Percentiles rank a stretch among this genome's conserved stretches.
phyloP scores from a whole-genome alignment of 2,113 vertebrate genomes.

The Kryptolebias marmoratus region DNA sequence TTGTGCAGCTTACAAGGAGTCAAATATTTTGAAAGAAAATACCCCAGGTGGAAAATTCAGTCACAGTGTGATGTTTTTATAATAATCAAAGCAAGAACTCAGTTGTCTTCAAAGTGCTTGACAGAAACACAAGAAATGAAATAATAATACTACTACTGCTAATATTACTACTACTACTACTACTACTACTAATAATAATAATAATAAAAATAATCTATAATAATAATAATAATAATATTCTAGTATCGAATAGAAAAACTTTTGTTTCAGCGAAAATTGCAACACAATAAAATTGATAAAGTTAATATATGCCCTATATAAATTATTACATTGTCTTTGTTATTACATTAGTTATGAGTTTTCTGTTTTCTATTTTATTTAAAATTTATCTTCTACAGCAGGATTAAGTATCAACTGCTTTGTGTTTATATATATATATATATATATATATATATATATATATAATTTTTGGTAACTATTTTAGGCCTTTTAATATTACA shows the following conservation, averaged over 20 bases:
- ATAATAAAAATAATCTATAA: too few species aligned
- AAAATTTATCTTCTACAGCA: not conserved
- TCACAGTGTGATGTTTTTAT: not conserved
- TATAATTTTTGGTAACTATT: not conserved
- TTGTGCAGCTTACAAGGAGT: constrained; percentile 18
- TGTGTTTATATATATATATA: too few species aligned
- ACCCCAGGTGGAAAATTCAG: constrained; percentile 28
- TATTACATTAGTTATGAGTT: not conserved
- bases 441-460: too few species aligned
- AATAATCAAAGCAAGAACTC: too few species aligned
- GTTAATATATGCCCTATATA: not conserved
- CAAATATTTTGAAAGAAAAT: constrained; percentile 43
- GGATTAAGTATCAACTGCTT: not conserved
- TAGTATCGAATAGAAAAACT: too few species aligned
- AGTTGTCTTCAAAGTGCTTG: not conserved
- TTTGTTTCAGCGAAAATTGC: not conserved
- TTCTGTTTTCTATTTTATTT: not conserved
- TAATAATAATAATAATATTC: too few species aligned
- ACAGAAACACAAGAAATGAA: not conserved
- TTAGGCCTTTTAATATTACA: too few species aligned
- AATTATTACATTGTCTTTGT: not conserved
- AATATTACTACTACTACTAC: too few species aligned
- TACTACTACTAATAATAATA: too few species aligned
- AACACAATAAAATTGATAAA: not conserved
- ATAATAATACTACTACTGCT: too few species aligned